A percentile compares a stretch with the other conserved stretches of the same genome.
Conservation (phyloP, 2,888 invertebrate species). For the Spatulosminthurus flaviceps region DNA sequence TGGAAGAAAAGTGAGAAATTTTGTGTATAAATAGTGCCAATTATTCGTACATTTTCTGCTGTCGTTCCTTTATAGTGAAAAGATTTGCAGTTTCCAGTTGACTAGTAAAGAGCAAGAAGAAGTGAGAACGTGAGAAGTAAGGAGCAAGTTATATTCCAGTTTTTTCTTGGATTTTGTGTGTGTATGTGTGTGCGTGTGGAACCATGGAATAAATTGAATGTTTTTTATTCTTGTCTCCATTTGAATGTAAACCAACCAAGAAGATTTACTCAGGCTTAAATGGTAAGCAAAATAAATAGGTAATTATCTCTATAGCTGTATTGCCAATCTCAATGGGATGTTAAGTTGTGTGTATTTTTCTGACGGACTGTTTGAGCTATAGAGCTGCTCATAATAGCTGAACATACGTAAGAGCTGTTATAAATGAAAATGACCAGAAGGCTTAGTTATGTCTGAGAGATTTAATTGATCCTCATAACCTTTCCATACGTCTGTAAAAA, state of each 20-base stretch:
- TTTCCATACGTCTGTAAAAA: constrained; percentile 10
- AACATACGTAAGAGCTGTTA: too few relatives aligned
- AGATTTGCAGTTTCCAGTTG: too few relatives aligned
- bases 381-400: too few relatives aligned
- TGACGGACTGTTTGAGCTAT: neutral
- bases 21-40: neutral
- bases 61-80: too few relatives aligned
- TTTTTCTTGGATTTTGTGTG: too few relatives aligned
- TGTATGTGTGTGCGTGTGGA: constrained; percentile 4
- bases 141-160: neutral
- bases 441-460: neutral
- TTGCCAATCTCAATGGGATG: neutral
- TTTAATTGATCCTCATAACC: neutral
- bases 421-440: constrained; percentile 22
- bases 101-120: too few relatives aligned
- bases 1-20: neutral
- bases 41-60: too few relatives aligned
- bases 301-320: neutral
- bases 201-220: constrained; percentile 4
- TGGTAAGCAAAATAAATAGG: constrained; percentile 14
- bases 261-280: constrained; percentile 7
- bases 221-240: neutral
- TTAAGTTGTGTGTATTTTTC: neutral
- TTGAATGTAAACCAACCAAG: neutral
- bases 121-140: too few relatives aligned